Evolutionary conservation across 2,797 vertebrate species (phyloP).

Genomic region (Sebastes alutus): DNA sequence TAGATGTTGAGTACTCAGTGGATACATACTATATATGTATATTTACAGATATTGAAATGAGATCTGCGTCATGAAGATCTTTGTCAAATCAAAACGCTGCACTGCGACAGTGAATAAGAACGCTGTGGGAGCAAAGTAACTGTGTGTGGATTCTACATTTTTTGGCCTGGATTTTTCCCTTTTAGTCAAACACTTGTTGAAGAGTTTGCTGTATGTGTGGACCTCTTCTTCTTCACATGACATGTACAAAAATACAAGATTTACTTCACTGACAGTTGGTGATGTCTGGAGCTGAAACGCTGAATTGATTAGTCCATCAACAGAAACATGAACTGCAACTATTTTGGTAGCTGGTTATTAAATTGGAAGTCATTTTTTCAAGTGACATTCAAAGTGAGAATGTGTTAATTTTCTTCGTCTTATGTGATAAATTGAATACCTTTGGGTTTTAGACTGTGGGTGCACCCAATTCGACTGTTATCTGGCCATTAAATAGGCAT

Average conservation of each 20-base stretch:
- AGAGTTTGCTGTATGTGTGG: neutral
- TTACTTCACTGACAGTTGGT: neutral
- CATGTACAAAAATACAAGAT: neutral
- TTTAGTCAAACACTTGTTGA: neutral
- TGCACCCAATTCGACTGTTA: too few species aligned
- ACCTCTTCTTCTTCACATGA: neutral
- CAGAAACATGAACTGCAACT: neutral
- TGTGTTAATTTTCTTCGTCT: neutral
- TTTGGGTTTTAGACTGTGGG: neutral
- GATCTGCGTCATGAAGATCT: neutral
- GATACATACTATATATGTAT: too few species aligned
- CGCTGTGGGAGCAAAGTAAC: too few species aligned
- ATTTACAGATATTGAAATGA: neutral
- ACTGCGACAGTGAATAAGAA: too few species aligned
- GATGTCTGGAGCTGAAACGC: neutral
- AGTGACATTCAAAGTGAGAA: neutral
- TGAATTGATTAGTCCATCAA: neutral
- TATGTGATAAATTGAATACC: neutral
- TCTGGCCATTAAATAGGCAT: too few species aligned
- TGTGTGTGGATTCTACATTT: too few species aligned
- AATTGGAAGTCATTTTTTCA: neutral
- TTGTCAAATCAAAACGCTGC: too few species aligned
- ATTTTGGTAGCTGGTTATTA: neutral
- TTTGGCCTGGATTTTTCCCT: neutral
- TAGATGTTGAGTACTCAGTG: neutral